Evolutionary conservation across 2,797 vertebrate species (phyloP).

Genomic region (Aselliscus stoliczkanus): DNA sequence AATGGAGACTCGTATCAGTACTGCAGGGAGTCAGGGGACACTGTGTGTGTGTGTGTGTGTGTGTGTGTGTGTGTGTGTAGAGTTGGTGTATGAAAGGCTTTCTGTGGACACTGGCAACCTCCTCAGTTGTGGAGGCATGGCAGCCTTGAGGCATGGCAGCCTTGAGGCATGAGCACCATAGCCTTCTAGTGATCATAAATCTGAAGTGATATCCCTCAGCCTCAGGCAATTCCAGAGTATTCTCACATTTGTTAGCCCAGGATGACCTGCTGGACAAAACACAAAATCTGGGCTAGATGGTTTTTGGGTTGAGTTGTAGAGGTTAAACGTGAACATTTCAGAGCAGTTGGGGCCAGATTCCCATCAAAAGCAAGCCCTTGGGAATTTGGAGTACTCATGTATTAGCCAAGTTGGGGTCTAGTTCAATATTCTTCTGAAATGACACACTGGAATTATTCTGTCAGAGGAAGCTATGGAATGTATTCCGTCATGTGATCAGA

Average conservation of each 20-base stretch:
- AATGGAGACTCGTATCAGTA: neutral
- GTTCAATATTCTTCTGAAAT: slow-evolving; percentile 68
- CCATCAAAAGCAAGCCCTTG: slow-evolving; percentile 58
- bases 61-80: neutral
- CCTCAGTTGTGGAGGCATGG: neutral
- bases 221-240: neutral
- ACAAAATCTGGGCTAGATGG: neutral
- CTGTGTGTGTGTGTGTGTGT: neutral
- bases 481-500: neutral
- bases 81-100: neutral
- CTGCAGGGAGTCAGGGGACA: neutral
- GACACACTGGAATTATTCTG: slow-evolving; percentile 69
- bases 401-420: slow-evolving; percentile 66
- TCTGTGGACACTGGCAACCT: neutral
- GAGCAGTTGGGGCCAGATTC: slow-evolving; percentile 57
- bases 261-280: neutral
- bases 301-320: slow-evolving; percentile 37
- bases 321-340: slow-evolving; percentile 62
- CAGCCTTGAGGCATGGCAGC: neutral
- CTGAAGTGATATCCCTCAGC: neutral
- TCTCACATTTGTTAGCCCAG: slow-evolving; percentile 28
- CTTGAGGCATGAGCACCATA: neutral
- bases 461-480: slow-evolving; percentile 62
- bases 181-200: neutral
- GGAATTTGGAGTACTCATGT: slow-evolving; percentile 59